A percentile compares a stretch with the other conserved stretches of the same genome.
Conservation (phyloP, 1,140 invertebrate genomes). For the Bombus fervidus region DNA sequence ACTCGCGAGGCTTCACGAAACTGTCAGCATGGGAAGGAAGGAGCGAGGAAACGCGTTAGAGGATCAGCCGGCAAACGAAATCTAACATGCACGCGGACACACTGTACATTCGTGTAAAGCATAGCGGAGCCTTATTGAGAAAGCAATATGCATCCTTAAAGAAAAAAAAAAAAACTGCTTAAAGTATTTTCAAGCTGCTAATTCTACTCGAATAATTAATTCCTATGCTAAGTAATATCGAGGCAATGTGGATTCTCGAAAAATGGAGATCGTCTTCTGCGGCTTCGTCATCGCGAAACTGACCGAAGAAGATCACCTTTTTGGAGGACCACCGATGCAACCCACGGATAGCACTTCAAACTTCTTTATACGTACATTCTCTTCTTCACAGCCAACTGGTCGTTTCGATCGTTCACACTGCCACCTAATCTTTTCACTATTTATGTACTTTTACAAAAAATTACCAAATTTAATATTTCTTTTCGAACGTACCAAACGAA, state of each 20-base stretch:
- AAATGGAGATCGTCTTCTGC: neutral
- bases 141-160: constrained; percentile 73
- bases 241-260: constrained; percentile 6
- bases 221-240: constrained; percentile 54
- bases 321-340: neutral
- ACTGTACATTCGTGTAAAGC: constrained; percentile 73
- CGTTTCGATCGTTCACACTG: constrained; percentile 3
- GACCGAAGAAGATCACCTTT: neutral
- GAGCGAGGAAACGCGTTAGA: constrained; percentile 3
- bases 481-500: too few species aligned
- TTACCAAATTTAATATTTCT: neutral
- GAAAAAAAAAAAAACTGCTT: constrained; percentile 57
- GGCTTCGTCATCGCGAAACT: neutral
- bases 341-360: constrained; percentile 47
- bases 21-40: neutral
- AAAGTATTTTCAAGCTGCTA: constrained; percentile 70
- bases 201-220: constrained; percentile 65
- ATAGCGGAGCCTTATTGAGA: constrained; percentile 75
- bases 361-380: neutral
- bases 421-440: neutral
- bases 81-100: constrained; percentile 27
- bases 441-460: neutral
- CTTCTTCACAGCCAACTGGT: neutral
- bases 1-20: constrained; percentile 37
- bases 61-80: constrained; percentile 18